Percentiles rank a stretch among this genome's conserved stretches.
These are phyloP conservation scores for Stenolophus ochropezus DNA, from an alignment of 2,888 invertebrate genomes.

Conservation along the genomic window DNA sequence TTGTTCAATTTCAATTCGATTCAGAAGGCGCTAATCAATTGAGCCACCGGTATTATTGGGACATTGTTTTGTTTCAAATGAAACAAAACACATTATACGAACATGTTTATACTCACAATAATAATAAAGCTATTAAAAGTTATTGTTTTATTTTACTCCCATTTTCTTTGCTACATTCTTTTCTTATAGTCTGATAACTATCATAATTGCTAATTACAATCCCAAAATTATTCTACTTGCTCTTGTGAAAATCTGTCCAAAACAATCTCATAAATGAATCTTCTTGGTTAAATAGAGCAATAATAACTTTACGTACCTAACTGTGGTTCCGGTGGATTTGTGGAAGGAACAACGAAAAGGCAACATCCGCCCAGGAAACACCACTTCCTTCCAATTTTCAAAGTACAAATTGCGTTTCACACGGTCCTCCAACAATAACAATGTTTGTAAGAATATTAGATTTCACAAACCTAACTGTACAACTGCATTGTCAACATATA, in stretches of 20 bases:
- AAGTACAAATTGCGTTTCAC: constrained; percentile 36
- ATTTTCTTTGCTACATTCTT: too few species aligned
- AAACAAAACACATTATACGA: too few species aligned
- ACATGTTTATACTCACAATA: too few species aligned
- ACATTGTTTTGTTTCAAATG: too few species aligned
- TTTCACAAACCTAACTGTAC: constrained; percentile 37
- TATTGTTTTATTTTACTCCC: too few species aligned
- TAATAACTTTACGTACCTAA: constrained; percentile 30
- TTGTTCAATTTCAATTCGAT: too few species aligned
- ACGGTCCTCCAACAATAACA: constrained; percentile 17
- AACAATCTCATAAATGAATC: background rate
- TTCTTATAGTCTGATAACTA: background rate
- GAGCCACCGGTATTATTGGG: too few species aligned
- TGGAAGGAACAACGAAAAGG: constrained; percentile 48
- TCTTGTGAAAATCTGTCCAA: constrained; percentile 17
- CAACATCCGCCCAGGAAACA: constrained; percentile 48
- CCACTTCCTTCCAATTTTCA: constrained; percentile 30
- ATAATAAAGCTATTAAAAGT: too few species aligned
- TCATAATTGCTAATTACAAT: background rate
- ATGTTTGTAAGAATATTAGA: constrained; percentile 14
- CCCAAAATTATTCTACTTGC: background rate
- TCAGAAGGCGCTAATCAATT: too few species aligned
- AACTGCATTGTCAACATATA: constrained; percentile 41
- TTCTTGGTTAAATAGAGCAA: background rate
- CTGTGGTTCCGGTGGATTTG: constrained; percentile 42